A percentile compares a stretch with the other conserved stretches of the same genome.
Conservation (phyloP, 2,888 invertebrate genomes). For the Spisula subtruncata region DNA sequence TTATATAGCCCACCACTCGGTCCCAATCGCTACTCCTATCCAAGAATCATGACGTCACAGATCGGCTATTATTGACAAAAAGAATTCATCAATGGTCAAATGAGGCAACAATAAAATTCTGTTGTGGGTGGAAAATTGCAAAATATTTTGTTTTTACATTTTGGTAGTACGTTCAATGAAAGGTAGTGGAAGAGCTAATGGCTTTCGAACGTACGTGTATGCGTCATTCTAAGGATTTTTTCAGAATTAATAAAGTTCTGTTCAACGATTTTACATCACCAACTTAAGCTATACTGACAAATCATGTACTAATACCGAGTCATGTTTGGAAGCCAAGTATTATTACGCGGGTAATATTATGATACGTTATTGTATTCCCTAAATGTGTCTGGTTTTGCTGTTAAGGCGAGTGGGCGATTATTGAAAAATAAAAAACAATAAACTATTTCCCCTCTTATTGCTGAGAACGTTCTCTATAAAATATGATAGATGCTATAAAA, state of each 20-base stretch:
- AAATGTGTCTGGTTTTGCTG: background rate
- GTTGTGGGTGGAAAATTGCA: background rate
- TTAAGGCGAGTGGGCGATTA: background rate
- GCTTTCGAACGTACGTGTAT: no score
- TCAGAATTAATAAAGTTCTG: no score
- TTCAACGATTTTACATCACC: no score
- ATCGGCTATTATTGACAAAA: background rate
- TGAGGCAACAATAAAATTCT: background rate
- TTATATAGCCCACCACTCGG: background rate
- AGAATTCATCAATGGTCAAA: background rate
- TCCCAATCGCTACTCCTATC: constrained; percentile 16
- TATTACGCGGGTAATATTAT: background rate
- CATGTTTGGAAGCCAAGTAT: background rate
- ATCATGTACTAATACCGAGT: background rate
- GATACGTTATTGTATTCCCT: background rate
- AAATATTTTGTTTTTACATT: background rate
- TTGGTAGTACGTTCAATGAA: background rate
- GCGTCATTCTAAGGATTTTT: no score
- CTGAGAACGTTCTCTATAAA: background rate
- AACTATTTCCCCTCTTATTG: background rate
- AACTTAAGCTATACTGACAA: background rate
- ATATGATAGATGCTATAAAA: background rate
- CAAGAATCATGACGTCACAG: background rate
- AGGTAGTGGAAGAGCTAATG: no score
- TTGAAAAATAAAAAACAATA: background rate